These are phyloP conservation scores for Pseudococcus longispinus DNA, from an alignment of 2,888 invertebrate genomes.

Conservation along the genomic window DNA sequence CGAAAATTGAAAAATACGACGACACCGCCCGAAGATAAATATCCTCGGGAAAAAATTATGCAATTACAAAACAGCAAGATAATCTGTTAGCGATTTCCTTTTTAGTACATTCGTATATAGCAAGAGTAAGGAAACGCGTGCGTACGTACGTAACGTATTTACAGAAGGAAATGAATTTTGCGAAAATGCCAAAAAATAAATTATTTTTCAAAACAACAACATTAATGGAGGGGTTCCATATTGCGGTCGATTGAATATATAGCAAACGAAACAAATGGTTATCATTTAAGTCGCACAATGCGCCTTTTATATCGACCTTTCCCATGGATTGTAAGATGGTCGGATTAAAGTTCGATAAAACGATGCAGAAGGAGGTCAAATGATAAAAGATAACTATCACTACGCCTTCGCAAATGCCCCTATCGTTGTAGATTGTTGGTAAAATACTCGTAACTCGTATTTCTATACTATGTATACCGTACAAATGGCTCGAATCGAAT, in stretches of 20 bases:
- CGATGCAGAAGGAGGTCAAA: conserved; percentile 19
- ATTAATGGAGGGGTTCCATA: conserved; percentile 33
- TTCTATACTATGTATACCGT: background rate
- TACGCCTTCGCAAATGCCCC: background rate
- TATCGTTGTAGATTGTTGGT: background rate
- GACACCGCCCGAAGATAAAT: background rate
- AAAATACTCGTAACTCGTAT: background rate
- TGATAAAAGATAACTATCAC: conserved; percentile 37
- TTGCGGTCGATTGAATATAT: conserved; percentile 37
- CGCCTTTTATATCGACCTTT: conserved; percentile 38
- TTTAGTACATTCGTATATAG: no score
- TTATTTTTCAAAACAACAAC: conserved; percentile 42
- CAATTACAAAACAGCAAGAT: background rate
- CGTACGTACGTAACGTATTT: background rate
- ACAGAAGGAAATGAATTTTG: conserved; percentile 35
- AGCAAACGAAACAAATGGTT: conserved; percentile 23
- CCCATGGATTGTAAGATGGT: conserved; percentile 14
- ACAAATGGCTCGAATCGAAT: background rate
- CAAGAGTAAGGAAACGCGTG: background rate
- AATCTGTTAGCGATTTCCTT: conserved; percentile 16
- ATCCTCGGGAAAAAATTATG: background rate
- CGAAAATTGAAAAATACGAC: background rate
- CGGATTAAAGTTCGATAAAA: conserved; percentile 25
- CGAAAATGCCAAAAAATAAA: conserved; percentile 42
- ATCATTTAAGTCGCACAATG: conserved; percentile 41